These are phyloP conservation scores for Latrodectus hesperus DNA, from an alignment of 2,888 invertebrate genomes.

Conservation along the genomic window DNA sequence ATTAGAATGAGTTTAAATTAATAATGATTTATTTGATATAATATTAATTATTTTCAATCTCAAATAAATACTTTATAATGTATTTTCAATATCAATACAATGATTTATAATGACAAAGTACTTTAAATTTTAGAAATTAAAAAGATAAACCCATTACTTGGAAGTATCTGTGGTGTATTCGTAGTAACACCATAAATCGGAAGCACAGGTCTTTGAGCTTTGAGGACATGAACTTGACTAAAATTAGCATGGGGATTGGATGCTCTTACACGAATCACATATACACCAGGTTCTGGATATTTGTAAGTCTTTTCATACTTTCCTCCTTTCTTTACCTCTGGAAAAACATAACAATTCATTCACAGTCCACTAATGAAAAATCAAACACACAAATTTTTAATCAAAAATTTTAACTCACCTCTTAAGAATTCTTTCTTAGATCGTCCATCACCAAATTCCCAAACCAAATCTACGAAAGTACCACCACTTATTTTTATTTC, in stretches of 20 bases:
- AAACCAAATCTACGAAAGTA: constrained; percentile 70
- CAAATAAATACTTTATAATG: too few relatives aligned
- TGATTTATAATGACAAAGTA: too few relatives aligned
- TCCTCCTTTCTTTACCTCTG: constrained; percentile 63
- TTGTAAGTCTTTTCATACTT: constrained; percentile 69
- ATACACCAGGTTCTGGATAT: constrained; percentile 71
- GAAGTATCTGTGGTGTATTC: constrained; percentile 71
- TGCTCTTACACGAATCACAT: constrained; percentile 69
- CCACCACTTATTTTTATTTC: constrained; percentile 71
- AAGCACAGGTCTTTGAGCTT: constrained; percentile 70
- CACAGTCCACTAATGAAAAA: not conserved
- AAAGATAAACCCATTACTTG: constrained; percentile 49
- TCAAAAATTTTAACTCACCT: constrained; percentile 48
- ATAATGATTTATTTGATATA: too few relatives aligned
- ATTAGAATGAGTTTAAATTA: too few relatives aligned
- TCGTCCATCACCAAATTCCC: constrained; percentile 72
- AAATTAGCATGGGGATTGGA: constrained; percentile 70
- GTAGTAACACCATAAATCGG: constrained; percentile 70
- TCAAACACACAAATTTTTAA: not conserved
- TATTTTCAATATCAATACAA: too few relatives aligned
- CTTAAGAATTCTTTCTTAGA: constrained; percentile 69
- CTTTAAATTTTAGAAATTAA: not conserved
- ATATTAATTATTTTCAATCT: too few relatives aligned
- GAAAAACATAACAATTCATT: not conserved
- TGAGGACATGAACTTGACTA: constrained; percentile 60